phyloP scores from a whole-genome alignment of 2,113 vertebrate species.

The Cyprinodon variegatus region DNA sequence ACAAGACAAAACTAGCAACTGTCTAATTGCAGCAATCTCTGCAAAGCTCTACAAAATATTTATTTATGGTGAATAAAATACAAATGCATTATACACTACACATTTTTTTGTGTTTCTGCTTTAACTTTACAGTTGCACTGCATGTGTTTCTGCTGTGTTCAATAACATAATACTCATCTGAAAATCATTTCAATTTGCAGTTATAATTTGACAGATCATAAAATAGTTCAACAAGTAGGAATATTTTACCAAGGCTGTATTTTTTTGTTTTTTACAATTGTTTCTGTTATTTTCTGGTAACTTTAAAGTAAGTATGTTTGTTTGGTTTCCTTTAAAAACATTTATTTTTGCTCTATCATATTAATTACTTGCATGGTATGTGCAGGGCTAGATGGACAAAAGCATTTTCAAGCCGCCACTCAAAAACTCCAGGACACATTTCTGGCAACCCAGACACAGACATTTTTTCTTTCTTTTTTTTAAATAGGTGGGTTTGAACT shows the following conservation, averaged over 20 bases:
- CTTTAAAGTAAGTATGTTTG: too few relatives aligned
- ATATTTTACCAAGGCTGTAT: neutral
- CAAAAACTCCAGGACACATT: conserved; percentile 19
- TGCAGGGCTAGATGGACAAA: neutral
- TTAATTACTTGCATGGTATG: conserved; percentile 19
- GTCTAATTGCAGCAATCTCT: too few relatives aligned
- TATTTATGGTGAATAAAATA: neutral
- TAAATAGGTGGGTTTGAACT: conserved; percentile 46
- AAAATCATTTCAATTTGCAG: neutral
- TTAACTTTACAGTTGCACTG: neutral
- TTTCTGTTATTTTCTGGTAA: neutral
- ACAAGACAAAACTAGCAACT: too few relatives aligned
- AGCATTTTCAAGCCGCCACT: too few relatives aligned
- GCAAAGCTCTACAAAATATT: too few relatives aligned
- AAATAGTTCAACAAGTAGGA: neutral
- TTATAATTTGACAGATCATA: neutral
- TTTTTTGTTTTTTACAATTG: too few relatives aligned
- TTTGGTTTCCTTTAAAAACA: too few relatives aligned
- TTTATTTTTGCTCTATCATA: neutral
- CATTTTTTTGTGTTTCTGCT: neutral
- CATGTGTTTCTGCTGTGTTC: neutral
- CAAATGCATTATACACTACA: neutral
- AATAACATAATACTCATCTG: neutral
- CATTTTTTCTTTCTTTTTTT: conserved; percentile 53
- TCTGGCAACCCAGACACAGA: conserved; percentile 42